Evolutionary conservation across 1,140 invertebrate genomes (phyloP).

Genomic region (Platyscapa corneri): DNA sequence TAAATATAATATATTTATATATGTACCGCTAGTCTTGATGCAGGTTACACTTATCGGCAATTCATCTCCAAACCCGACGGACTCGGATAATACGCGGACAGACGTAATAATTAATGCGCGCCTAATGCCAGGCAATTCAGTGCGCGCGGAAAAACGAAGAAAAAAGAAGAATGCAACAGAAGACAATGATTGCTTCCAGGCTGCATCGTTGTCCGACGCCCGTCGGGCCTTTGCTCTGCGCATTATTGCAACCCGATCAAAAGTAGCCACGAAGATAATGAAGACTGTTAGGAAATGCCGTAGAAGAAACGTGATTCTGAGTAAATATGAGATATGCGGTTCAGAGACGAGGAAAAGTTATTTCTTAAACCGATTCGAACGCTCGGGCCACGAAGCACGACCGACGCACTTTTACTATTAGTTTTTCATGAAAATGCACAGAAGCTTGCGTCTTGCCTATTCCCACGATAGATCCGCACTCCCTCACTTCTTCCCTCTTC

Average conservation of each 20-base stretch:
- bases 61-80: background rate
- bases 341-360: slow-evolving; percentile 45
- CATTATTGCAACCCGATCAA: slow-evolving; percentile 73
- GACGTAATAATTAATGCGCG: background rate
- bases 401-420: background rate
- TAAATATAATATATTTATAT: slow-evolving; percentile 61
- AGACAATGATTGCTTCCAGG: background rate
- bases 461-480: slow-evolving; percentile 3
- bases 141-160: too few species aligned
- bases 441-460: slow-evolving; percentile 4
- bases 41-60: slow-evolving; percentile 68
- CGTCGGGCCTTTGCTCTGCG: background rate
- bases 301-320: slow-evolving; percentile 59
- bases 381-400: slow-evolving; percentile 15
- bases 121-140: background rate
- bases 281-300: slow-evolving; percentile 62
- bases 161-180: background rate
- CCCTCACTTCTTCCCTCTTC: too few species aligned
- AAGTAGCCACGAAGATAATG: slow-evolving; percentile 68
- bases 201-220: background rate
- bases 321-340: slow-evolving; percentile 53
- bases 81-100: background rate
- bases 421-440: slow-evolving; percentile 41
- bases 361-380: too few species aligned
- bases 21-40: slow-evolving; percentile 73